phyloP scores from a whole-genome alignment of 2,888 invertebrate species.

The Cephus sareptanus region DNA sequence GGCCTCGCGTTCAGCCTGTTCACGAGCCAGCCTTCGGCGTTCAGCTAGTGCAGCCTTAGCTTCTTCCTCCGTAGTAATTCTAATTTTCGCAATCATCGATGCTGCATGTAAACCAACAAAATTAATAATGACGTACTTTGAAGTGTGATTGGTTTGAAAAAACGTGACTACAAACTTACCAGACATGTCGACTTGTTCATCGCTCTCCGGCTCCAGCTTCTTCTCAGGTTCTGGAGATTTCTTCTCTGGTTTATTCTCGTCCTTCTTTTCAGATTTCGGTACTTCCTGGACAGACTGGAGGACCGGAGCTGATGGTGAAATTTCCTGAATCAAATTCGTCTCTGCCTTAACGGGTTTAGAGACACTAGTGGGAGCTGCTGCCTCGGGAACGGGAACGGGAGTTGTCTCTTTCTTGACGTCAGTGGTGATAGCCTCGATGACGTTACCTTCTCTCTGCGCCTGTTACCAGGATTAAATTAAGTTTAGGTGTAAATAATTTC shows the following conservation, averaged over 20 bases:
- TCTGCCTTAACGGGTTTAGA: slow-evolving; percentile 42
- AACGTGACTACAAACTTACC: slow-evolving; percentile 57
- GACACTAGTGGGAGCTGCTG: slow-evolving; percentile 16
- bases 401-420: slow-evolving; percentile 13
- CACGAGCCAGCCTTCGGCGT: slow-evolving; percentile 85
- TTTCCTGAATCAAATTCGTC: slow-evolving; percentile 40
- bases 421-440: slow-evolving; percentile 13
- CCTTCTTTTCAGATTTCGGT: slow-evolving; percentile 44
- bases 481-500: not conserved
- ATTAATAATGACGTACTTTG: not conserved
- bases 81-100: slow-evolving; percentile 75
- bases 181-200: slow-evolving; percentile 72
- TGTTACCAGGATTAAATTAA: not conserved
- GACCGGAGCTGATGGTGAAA: slow-evolving; percentile 20
- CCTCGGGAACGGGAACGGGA: slow-evolving; percentile 1
- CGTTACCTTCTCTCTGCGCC: slow-evolving; percentile 4
- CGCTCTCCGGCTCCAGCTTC: slow-evolving; percentile 55
- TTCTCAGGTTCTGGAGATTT: slow-evolving; percentile 48
- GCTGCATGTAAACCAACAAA: slow-evolving; percentile 60
- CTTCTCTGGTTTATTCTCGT: slow-evolving; percentile 56
- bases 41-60: slow-evolving; percentile 95
- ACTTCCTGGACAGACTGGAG: slow-evolving; percentile 26
- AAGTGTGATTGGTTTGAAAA: not conserved
- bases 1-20: slow-evolving; percentile 91
- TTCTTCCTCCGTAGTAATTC: slow-evolving; percentile 90